These are phyloP conservation scores for Dysmachus trigonus DNA, from an alignment of 2,888 invertebrate genomes.

Conservation along the genomic window DNA sequence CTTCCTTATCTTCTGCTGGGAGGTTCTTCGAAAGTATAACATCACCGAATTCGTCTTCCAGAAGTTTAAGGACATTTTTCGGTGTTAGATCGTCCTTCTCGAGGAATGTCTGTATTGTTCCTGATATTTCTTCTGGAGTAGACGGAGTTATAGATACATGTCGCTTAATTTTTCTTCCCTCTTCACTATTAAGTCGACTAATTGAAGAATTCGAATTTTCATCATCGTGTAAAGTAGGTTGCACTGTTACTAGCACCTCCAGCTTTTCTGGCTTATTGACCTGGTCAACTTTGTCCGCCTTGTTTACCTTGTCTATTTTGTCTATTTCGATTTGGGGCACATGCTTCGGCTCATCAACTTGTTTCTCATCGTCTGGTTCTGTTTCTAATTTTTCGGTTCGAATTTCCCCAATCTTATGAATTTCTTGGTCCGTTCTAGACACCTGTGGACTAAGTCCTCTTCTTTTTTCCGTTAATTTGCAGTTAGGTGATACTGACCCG, in stretches of 20 bases:
- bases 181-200: not conserved
- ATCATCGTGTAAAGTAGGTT: not conserved
- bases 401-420: not conserved
- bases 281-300: not conserved
- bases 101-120: constrained; percentile 44
- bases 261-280: not conserved
- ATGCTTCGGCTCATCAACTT: not conserved
- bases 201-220: not conserved
- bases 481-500: constrained; percentile 48
- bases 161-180: not conserved
- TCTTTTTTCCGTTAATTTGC: constrained; percentile 46
- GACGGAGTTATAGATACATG: not conserved
- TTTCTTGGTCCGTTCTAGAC: not conserved
- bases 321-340: not conserved
- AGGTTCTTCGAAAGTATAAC: constrained; percentile 32
- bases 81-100: constrained; percentile 41
- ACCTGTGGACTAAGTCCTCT: constrained; percentile 34
- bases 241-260: not conserved
- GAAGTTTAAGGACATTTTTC: constrained; percentile 37
- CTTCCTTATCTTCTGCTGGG: constrained; percentile 23
- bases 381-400: not conserved
- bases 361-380: not conserved
- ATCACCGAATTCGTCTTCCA: constrained; percentile 49
- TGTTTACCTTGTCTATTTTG: not conserved
- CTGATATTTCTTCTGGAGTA: constrained; percentile 43